Evolutionary conservation across 1,140 invertebrate genomes (phyloP).

Genomic region (Anthonomus grandis): DNA sequence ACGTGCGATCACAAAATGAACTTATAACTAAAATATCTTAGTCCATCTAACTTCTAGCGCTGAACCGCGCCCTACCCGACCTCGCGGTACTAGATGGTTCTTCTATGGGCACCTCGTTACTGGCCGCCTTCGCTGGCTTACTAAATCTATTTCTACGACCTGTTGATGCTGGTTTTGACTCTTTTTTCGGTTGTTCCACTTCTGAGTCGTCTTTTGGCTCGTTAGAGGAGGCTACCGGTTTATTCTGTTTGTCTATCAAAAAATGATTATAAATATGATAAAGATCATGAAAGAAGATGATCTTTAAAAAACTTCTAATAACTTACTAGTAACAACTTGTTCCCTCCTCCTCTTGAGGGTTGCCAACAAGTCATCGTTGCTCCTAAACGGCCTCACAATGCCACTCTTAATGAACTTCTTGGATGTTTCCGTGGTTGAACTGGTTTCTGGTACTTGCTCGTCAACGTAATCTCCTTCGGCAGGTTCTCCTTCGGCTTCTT

Average conservation of each 20-base stretch:
- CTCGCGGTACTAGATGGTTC: slow-evolving; percentile 31
- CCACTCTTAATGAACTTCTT: slow-evolving; percentile 59
- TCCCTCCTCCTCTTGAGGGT: slow-evolving; percentile 64
- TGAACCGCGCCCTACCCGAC: slow-evolving; percentile 40
- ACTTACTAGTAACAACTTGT: slow-evolving; percentile 50
- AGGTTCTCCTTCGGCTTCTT: slow-evolving; percentile 43
- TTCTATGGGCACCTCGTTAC: slow-evolving; percentile 19
- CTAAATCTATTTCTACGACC: slow-evolving; percentile 26
- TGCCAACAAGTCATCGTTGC: slow-evolving; percentile 68
- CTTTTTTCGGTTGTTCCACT: slow-evolving; percentile 16
- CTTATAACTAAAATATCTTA: too few relatives aligned
- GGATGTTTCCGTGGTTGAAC: slow-evolving; percentile 62
- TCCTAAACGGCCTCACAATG: slow-evolving; percentile 64
- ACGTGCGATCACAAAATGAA: too few relatives aligned
- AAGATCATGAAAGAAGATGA: neutral
- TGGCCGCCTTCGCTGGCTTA: slow-evolving; percentile 12
- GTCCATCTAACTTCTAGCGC: slow-evolving; percentile 38
- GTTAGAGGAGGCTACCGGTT: slow-evolving; percentile 24
- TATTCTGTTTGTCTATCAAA: slow-evolving; percentile 24
- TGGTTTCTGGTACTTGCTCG: slow-evolving; percentile 49
- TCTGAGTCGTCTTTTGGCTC: slow-evolving; percentile 22
- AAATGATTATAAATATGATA: neutral
- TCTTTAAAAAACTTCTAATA: slow-evolving; percentile 2
- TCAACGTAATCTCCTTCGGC: slow-evolving; percentile 49
- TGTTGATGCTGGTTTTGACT: slow-evolving; percentile 10